Conservation (phyloP, 2,797 vertebrate species). For the Lemur catta region DNA sequence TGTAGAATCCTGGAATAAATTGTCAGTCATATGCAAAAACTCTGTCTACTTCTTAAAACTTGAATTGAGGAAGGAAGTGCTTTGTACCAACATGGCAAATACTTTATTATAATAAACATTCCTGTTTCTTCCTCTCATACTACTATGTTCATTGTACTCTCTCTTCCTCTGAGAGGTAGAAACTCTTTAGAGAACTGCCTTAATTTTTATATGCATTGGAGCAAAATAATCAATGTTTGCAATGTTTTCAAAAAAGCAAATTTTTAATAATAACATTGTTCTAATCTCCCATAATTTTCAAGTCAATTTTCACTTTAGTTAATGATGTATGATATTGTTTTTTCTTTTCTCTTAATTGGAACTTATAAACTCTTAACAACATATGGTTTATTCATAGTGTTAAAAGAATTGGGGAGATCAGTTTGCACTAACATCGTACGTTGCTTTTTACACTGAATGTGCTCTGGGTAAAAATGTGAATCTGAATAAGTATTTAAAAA, state of each 20-base stretch:
- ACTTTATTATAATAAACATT: conserved; percentile 76
- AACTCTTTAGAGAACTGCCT: conserved; percentile 8
- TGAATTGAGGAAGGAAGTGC: conserved; percentile 82
- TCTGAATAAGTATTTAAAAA: conserved; percentile 15
- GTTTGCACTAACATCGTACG: not conserved
- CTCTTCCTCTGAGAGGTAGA: conserved; percentile 31
- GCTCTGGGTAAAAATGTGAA: not conserved
- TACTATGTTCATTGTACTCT: conserved; percentile 36
- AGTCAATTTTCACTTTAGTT: conserved; percentile 12
- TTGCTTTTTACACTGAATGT: conserved; percentile 35
- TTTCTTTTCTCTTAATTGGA: conserved; percentile 39
- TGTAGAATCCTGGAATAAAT: conserved; percentile 50
- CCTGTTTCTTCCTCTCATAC: conserved; percentile 54
- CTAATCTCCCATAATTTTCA: not conserved
- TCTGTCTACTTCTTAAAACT: conserved; percentile 58
- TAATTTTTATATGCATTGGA: conserved; percentile 11
- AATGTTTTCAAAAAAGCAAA: conserved; percentile 1
- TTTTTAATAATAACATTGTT: conserved; percentile 17
- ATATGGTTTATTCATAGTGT: not conserved
- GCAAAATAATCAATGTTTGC: not conserved
- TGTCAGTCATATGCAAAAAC: conserved; percentile 58
- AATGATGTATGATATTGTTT: not conserved
- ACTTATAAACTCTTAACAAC: not conserved
- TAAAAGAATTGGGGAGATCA: conserved; percentile 4
- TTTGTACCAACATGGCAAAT: conserved; percentile 74